These are phyloP conservation scores for Myrmecobius fasciatus DNA, from an alignment of 2,113 vertebrate genomes.

Conservation along the genomic window DNA sequence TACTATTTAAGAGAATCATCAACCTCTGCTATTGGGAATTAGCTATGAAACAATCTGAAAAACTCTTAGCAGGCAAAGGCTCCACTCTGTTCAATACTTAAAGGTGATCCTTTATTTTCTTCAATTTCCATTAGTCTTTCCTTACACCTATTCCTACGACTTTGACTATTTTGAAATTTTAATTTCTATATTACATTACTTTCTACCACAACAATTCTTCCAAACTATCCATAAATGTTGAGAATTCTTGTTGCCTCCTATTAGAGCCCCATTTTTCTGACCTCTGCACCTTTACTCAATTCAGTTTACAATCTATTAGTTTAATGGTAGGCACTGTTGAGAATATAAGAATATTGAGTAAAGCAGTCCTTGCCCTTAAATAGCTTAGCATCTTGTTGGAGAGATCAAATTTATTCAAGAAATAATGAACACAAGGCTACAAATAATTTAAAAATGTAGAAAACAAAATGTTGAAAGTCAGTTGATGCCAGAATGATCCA, in stretches of 20 bases:
- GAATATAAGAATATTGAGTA: conserved; percentile 5
- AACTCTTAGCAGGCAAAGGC: conserved; percentile 16
- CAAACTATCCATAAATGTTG: conserved; percentile 1
- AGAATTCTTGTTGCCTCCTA: conserved; percentile 34
- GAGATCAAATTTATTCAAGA: conserved; percentile 31
- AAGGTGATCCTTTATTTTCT: conserved; percentile 42
- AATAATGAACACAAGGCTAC: conserved; percentile 46
- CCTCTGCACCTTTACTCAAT: conserved; percentile 19
- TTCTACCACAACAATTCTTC: conserved; percentile 19
- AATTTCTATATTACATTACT: conserved; percentile 40
- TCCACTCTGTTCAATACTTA: conserved; percentile 3
- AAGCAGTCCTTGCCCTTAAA: conserved; percentile 25
- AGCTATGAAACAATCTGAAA: background rate
- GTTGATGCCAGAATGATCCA: background rate
- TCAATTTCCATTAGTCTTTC: conserved; percentile 5
- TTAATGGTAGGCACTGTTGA: conserved; percentile 8
- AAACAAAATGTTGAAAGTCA: background rate
- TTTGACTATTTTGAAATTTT: conserved; percentile 41
- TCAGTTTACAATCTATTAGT: conserved; percentile 32
- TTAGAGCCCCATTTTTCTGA: conserved; percentile 4
- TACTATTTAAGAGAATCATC: background rate
- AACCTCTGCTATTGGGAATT: conserved; percentile 11
- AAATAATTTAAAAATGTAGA: background rate
- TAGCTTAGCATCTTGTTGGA: conserved; percentile 24
- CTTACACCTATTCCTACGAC: background rate